Conservation (phyloP, 2,113 vertebrate genomes). For the Cyprinodon variegatus region DNA sequence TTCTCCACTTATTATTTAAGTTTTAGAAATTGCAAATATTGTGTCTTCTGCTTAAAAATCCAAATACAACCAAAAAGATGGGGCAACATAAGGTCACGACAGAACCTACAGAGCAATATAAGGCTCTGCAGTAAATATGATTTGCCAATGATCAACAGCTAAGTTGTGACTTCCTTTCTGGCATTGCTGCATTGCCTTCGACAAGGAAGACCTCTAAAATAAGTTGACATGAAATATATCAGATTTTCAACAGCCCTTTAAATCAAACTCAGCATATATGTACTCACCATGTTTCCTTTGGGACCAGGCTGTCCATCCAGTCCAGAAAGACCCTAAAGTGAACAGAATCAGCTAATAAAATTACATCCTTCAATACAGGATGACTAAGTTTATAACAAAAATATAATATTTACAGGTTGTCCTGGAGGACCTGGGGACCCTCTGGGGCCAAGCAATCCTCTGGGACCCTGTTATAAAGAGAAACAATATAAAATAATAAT, state of each 20-base stretch:
- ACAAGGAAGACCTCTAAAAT: conserved; percentile 7
- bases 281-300: conserved; percentile 96
- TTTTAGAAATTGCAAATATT: background rate
- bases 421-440: conserved; percentile 89
- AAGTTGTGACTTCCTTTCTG: conserved; percentile 17
- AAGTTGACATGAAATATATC: conserved; percentile 13
- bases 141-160: background rate
- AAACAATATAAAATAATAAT: conserved; percentile 8
- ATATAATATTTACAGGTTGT: conserved; percentile 86
- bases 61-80: conserved; percentile 30
- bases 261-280: conserved; percentile 15
- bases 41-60: conserved; percentile 4
- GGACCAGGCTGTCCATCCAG: conserved; percentile 92
- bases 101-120: too few species aligned
- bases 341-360: conserved; percentile 11
- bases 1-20: background rate
- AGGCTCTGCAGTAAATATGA: too few species aligned
- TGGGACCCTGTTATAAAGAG: conserved; percentile 83
- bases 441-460: conserved; percentile 93
- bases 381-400: background rate
- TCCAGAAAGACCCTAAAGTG: conserved; percentile 88
- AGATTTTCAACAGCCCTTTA: background rate
- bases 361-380: background rate
- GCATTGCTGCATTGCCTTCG: conserved; percentile 2
- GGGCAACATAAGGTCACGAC: conserved; percentile 3